phyloP scores from a whole-genome alignment of 2,113 vertebrate species.

The Plectropomus leopardus region DNA sequence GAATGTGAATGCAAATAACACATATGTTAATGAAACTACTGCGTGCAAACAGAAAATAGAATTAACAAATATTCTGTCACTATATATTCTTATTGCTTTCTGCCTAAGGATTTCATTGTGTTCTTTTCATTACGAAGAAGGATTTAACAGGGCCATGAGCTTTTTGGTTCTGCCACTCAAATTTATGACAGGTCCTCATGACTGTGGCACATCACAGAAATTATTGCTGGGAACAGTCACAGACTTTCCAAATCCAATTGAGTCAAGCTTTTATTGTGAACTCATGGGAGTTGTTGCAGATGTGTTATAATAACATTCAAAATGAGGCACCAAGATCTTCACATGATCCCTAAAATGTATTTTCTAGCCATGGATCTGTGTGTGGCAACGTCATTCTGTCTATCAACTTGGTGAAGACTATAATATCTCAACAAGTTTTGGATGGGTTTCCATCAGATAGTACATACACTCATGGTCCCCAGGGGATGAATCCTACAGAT shows the following conservation, averaged over 20 bases:
- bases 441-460: not conserved
- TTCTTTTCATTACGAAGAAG: constrained; percentile 18
- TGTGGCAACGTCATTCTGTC: not conserved
- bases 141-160: constrained; percentile 30
- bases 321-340: not conserved
- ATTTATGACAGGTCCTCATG: constrained; percentile 49
- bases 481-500: not conserved
- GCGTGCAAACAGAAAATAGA: not conserved
- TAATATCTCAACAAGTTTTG: not conserved
- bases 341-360: not conserved
- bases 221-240: constrained; percentile 6
- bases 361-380: not conserved
- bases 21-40: not conserved
- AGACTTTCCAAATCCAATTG: constrained; percentile 19
- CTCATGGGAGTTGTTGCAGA: constrained; percentile 3
- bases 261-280: not conserved
- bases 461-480: not conserved
- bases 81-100: not conserved
- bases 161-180: constrained; percentile 50
- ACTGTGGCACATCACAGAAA: constrained; percentile 27
- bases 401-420: not conserved
- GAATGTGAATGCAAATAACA: not conserved
- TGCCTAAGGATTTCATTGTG: not conserved
- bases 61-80: constrained; percentile 2
- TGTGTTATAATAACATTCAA: constrained; percentile 4